A percentile compares a stretch with the other conserved stretches of the same genome.
These are phyloP conservation scores for Erithacus rubecula DNA, from an alignment of 2,797 vertebrate species.

Conservation along the genomic window DNA sequence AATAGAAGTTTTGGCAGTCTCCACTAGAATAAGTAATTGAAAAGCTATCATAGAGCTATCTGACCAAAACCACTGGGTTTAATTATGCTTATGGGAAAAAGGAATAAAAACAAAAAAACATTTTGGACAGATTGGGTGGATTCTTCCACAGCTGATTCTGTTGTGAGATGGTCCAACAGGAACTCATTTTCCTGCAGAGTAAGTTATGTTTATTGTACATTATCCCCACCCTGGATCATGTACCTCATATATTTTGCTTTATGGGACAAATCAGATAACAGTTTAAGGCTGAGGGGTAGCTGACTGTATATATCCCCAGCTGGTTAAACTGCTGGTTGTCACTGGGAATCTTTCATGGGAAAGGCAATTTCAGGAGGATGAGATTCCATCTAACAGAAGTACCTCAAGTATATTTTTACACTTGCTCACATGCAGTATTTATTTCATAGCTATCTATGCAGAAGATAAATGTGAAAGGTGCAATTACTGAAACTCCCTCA, in stretches of 20 bases:
- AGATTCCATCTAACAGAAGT: constrained; percentile 59
- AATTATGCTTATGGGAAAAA: not conserved
- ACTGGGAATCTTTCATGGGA: constrained; percentile 57
- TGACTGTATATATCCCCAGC: constrained; percentile 49
- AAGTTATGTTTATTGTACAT: constrained; percentile 52
- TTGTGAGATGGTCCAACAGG: not conserved
- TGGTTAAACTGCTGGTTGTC: constrained; percentile 56
- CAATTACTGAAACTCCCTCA: constrained; percentile 30
- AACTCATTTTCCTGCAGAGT: constrained; percentile 30
- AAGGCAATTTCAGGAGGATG: constrained; percentile 64
- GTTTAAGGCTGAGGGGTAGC: constrained; percentile 53
- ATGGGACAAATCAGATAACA: constrained; percentile 59
- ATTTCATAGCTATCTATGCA: constrained; percentile 55
- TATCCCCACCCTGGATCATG: constrained; percentile 35
- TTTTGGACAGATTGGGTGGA: not conserved
- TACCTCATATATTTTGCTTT: constrained; percentile 57
- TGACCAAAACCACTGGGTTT: not conserved
- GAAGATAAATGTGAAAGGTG: constrained; percentile 11
- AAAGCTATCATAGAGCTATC: not conserved
- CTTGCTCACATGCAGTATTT: constrained; percentile 32
- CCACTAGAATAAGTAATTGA: not conserved
- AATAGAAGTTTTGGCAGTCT: not conserved
- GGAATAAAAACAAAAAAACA: not conserved
- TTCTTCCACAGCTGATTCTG: not conserved
- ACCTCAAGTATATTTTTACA: constrained; percentile 48